These are phyloP conservation scores for Acrocephalus kingi DNA, from an alignment of 2,113 vertebrate species.

Conservation along the genomic window DNA sequence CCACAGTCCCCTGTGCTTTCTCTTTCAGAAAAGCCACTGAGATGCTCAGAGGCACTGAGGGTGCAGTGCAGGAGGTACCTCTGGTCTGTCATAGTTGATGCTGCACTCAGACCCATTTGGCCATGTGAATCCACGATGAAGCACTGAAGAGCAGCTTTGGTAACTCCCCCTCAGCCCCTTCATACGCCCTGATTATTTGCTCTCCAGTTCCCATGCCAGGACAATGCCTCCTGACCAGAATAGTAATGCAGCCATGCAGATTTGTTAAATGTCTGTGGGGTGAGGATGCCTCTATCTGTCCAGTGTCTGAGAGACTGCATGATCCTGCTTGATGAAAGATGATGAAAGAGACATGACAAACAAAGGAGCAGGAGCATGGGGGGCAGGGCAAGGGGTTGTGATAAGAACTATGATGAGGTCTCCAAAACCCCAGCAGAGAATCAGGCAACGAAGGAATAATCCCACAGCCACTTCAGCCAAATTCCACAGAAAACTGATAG, in stretches of 20 bases:
- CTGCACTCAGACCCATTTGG: not conserved
- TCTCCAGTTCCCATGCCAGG: not conserved
- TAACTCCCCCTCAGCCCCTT: not conserved
- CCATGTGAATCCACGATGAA: not conserved
- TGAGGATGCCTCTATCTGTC: not conserved
- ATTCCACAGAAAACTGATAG: not conserved
- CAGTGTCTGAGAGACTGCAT: not conserved
- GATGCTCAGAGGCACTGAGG: not conserved
- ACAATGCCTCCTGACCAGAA: not conserved
- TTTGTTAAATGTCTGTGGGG: not conserved
- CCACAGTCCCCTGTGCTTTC: not conserved
- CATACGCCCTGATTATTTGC: accelerated
- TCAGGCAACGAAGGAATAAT: not conserved
- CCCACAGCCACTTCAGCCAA: not conserved
- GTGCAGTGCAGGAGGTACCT: too few species aligned
- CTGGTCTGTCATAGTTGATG: not conserved
- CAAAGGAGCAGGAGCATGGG: not conserved
- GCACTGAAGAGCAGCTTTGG: not conserved
- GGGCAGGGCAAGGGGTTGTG: not conserved
- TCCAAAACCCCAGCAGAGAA: not conserved
- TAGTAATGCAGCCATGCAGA: not conserved
- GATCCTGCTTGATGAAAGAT: not conserved
- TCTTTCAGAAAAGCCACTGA: not conserved
- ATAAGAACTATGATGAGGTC: not conserved
- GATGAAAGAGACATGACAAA: not conserved